These are phyloP conservation scores for Physella acuta DNA, from an alignment of 1,140 invertebrate genomes.

Conservation along the genomic window DNA sequence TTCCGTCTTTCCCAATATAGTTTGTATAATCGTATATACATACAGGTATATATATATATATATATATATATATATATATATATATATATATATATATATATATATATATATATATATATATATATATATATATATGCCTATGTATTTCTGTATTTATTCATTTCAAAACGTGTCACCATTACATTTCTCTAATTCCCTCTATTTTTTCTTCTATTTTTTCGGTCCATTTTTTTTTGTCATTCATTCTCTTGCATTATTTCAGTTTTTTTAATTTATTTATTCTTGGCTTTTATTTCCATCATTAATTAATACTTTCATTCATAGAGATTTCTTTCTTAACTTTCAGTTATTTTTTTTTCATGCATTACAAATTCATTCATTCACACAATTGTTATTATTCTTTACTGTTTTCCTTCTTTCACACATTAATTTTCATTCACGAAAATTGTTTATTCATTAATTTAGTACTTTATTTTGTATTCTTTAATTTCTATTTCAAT, in stretches of 20 bases:
- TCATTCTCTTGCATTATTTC: not conserved
- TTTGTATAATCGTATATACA: no score
- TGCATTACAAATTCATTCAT: not conserved
- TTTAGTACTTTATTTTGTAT: not conserved
- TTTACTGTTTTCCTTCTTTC: not conserved
- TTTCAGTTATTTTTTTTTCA: not conserved
- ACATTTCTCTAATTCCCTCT: not conserved
- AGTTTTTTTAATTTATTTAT: not conserved
- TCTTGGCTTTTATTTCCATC: not conserved
- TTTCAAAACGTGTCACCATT: not conserved
- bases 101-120: not conserved
- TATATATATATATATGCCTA: constrained; percentile 2
- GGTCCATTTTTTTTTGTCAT: not conserved
- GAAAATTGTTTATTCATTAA: not conserved
- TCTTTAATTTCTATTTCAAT: not conserved
- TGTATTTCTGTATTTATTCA: no score
- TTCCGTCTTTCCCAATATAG: no score
- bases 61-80: no score
- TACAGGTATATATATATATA: no score
- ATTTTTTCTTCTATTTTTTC: not conserved
- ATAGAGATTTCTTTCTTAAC: not conserved
- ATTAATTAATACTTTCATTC: no score
- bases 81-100: constrained; percentile 8
- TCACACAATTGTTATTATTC: not conserved
- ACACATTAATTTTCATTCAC: not conserved